Base-by-base conservation (phyloP, 2,888 invertebrate species). In the Portevinia maculata region DNA sequence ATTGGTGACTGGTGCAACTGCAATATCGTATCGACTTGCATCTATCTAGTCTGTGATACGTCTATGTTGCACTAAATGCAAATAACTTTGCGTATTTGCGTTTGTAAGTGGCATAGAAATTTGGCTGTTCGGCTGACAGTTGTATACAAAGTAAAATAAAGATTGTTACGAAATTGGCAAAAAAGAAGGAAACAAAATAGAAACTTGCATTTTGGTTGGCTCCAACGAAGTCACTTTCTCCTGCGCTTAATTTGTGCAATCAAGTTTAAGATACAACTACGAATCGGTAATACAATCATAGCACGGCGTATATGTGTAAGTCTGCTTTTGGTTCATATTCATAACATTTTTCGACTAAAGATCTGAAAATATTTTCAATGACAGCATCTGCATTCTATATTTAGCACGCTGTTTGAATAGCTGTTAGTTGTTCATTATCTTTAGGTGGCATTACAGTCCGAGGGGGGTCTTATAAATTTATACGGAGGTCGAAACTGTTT, bases 141-240 rank as follows among this genome's bases (percentile, higher is more conserved):
- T 67, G 53, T 8, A 53, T 21, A 67, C 30, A 30, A 24, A 53
- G 11, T 32, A 7, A 30, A 41, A 52, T 52, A 41, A n/a, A 41
- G 30, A 13, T 57, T 28, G 57, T 59, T 69, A 69, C 48, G 48
- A 69, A 69, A 59, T 39, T 39, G 39, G 1, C 48, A 32, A 8
- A 21, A 21, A 19, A 9, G 4, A 9, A 37, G 41, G 32, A 41
- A 41, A 53, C 32, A 11, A 37, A 44, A 19, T 48, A 48, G 69
- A 57, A 46, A 69, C 59, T 59, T 50, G 28, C 57, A 69, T 69
- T 37, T 13, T 9, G 15, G 17, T 21, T 9, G 44, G 11, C 19
- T 19, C 44, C 28, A 19, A 15, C 19, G 48, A 39, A 46, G 39
- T 69, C 57, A 57, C 69, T 69, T 59, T 69, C 69, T 48, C 30